Base-by-base conservation (phyloP, 1,140 invertebrate genomes). In the Brachionus plicatilis region DNA sequence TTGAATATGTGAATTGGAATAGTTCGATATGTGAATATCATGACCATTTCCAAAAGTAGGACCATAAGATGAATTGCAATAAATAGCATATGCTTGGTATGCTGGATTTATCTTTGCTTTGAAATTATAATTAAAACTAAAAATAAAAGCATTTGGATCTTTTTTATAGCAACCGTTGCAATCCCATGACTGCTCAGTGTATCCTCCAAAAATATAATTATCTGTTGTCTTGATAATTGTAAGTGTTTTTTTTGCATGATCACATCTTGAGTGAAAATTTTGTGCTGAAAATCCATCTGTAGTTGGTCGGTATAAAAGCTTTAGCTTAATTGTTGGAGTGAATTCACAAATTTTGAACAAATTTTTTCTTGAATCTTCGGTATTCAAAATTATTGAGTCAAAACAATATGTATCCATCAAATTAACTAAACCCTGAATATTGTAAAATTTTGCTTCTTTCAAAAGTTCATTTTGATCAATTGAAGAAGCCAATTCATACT, bases 371-470 rank as follows among this genome's bases (percentile, higher is more conserved):
- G 24, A 0, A 24, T n/a, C 37, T 6, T 45, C 37, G 8, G 0
- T 72, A 43, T 41, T 14, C 7, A 72, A 41, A n/a, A 41, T 72
- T 43, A 33, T 1, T 14, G 65, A 68, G 27, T 68, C 29, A 33
- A 66, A 33, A 33, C 9, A 1, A 24, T 24, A n/a, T n/a, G n/a
- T 24, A 1, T 76, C 43, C 5, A 29, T 76, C 27, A 47, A 5
- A 37, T 60, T 53, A 47, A 60, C 14, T 17, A 79, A 47, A 37
- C 50, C 50, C 60, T 60, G 50, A 60, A 79, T 60, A 37, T 79
- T 79, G n/a, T 60, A 79, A 60, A 27, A 79, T 37, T 79, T 79
- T 5, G 76, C 76, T 41, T 79, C 76, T 9, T 41, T 79, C 37
- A 17, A 37, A 17, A 79, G 37, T 47, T 79, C 76, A 17, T 60